phyloP scores from a whole-genome alignment of 2,888 invertebrate genomes.

The Ochropacha duplaris region DNA sequence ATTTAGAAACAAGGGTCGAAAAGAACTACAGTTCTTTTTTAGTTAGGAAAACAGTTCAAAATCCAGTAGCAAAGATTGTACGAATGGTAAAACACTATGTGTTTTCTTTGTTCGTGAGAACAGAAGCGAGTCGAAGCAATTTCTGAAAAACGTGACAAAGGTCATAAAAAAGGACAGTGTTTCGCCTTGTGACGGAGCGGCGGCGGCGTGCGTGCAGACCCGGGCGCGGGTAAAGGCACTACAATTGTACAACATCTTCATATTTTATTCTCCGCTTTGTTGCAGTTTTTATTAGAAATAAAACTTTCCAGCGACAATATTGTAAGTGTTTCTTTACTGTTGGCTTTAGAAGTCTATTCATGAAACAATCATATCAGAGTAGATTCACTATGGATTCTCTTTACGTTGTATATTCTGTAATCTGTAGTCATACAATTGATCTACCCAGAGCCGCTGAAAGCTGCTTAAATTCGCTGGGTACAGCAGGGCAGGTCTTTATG shows the following conservation, averaged over 20 bases:
- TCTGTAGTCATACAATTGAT: no score
- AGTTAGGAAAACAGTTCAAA: slow-evolving; percentile 31
- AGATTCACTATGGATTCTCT: no score
- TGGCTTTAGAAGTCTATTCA: neutral
- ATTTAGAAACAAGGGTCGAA: slow-evolving; percentile 21
- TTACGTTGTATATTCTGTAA: no score
- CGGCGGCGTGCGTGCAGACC: slow-evolving; percentile 25
- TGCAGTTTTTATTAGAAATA: slow-evolving; percentile 10
- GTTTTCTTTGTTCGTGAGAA: slow-evolving; percentile 42
- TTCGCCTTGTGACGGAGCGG: slow-evolving; percentile 26
- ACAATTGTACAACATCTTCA: slow-evolving; percentile 21
- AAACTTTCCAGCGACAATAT: neutral
- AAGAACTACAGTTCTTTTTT: slow-evolving; percentile 23
- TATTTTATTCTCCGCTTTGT: slow-evolving; percentile 14
- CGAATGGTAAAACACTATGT: slow-evolving; percentile 15
- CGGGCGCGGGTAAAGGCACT: slow-evolving; percentile 16
- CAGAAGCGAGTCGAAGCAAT: slow-evolving; percentile 45
- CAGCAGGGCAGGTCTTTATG: no score
- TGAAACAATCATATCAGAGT: neutral
- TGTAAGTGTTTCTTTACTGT: no score
- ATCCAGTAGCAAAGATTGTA: slow-evolving; percentile 23
- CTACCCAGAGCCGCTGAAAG: no score
- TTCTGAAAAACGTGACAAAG: slow-evolving; percentile 63
- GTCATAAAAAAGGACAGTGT: slow-evolving; percentile 54
- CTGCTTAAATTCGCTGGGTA: no score